Base-by-base conservation (phyloP, 2,888 invertebrate genomes). In the Pandemis heparana region DNA sequence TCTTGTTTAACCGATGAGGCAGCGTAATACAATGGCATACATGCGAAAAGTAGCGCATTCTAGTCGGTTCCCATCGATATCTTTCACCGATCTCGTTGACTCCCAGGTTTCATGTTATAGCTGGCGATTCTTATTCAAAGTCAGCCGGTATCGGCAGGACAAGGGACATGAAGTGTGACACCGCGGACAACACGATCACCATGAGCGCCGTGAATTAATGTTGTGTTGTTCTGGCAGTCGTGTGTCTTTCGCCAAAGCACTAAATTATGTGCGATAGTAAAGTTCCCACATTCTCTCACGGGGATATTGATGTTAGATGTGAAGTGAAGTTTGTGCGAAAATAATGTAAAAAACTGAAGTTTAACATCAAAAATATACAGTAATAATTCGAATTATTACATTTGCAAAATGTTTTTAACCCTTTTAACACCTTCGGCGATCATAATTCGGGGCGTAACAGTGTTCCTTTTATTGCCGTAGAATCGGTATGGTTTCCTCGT, bases 401-500 rank as follows among this genome's bases (percentile, higher is more conserved):
- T 16, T 53, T 53, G 3, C 53, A 16, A 53, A 53, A 53, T 53
- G 53, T 53, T 53, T 53, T 18, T 16, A 67, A 63, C 41, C 53
- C 32, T 51, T 77, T 77, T 74, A 79, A 77, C 79, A 82, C 81
- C 82, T 76, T 80, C 79, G 80, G 79, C 78, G 79, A 66, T 81
- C 78, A 77, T 78, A 76, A 77, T 78, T 80, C 78, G 77, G 85
- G 88, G 87, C 86, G 89, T 88, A 78, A 82, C 83, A 76, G 77
- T 77, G 77, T 78, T 80, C 76, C 80, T 88, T 82, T 88, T 87
- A 86, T 89, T 89, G 84, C 85, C 84, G 80, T 84, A 87, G 65
- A 89, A 87, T 88, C 84, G 82, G 87, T 87, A 85, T 83, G 81
- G 81, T 87, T 89, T 87, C 83, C 81, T 81, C 82, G 79, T 82